A percentile compares a stretch with the other conserved stretches of the same genome.
These are phyloP conservation scores for Bombylius discolor DNA, from an alignment of 2,888 invertebrate genomes.

Conservation along the genomic window DNA sequence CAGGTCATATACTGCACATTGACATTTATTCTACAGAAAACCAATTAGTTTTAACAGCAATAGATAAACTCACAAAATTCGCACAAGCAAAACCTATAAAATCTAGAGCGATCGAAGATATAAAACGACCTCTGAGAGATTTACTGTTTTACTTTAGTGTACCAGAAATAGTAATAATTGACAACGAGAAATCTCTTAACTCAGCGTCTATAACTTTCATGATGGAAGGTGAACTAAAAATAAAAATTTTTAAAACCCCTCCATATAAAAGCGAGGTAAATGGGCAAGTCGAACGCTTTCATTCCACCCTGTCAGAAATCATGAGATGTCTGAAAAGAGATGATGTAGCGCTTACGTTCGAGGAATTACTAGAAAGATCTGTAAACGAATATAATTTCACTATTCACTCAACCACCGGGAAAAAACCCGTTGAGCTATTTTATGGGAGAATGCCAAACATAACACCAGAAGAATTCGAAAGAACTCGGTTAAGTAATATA, in stretches of 20 bases:
- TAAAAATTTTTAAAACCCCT: constrained; percentile 4
- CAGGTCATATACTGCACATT: constrained; percentile 2
- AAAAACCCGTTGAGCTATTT: constrained; percentile 6
- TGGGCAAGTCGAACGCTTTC: too few species aligned
- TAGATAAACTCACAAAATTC: constrained; percentile 10
- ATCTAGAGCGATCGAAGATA: constrained; percentile 4
- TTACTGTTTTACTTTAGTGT: constrained; percentile 1
- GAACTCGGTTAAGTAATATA: not conserved
- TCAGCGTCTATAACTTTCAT: constrained; percentile 2
- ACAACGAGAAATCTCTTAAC: constrained; percentile 4
- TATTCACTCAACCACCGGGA: constrained; percentile 2
- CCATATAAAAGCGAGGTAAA: too few species aligned
- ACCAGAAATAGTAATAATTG: constrained; percentile 3
- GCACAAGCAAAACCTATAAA: constrained; percentile 1
- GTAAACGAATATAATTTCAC: constrained; percentile 3
- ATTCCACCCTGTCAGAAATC: too few species aligned
- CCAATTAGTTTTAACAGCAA: constrained; percentile 1
- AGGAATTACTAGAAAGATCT: constrained; percentile 3
- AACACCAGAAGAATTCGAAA: constrained; percentile 1
- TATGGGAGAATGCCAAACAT: constrained; percentile 1
- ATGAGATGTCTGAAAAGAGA: too few species aligned
- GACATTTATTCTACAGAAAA: constrained; percentile 2
- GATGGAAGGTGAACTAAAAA: constrained; percentile 3
- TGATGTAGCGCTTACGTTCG: not conserved
- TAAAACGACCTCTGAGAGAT: constrained; percentile 2